Percentiles rank a stretch among this genome's conserved stretches.
phyloP scores from a whole-genome alignment of 1,140 invertebrate species.

The Oryctes rhinoceros region DNA sequence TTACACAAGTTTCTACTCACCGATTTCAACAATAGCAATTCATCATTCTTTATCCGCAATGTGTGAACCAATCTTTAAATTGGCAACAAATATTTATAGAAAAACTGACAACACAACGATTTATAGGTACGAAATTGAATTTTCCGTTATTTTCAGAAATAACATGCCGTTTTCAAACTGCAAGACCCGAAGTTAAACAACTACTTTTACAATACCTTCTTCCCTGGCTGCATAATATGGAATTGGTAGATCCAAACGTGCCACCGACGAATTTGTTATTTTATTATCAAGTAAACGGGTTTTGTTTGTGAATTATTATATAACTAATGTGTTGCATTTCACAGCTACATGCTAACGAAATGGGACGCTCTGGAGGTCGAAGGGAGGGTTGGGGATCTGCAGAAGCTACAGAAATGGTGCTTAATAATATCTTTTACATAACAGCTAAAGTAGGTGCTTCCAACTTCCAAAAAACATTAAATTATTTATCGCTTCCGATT shows the following conservation, averaged over 20 bases:
- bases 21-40: background rate
- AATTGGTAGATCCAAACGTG: conserved; percentile 95
- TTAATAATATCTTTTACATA: conserved; percentile 98
- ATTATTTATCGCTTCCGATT: background rate
- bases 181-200: conserved; percentile 87
- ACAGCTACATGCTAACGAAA: conserved; percentile 78
- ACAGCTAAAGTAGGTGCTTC: conserved; percentile 83
- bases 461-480: background rate
- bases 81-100: background rate
- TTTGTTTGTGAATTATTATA: background rate
- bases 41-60: background rate
- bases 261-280: conserved; percentile 83
- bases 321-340: conserved; percentile 39
- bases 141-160: conserved; percentile 77
- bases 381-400: conserved; percentile 96
- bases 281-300: conserved; percentile 76
- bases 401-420: conserved; percentile 99
- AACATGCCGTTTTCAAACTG: conserved; percentile 95
- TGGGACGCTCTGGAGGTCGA: conserved; percentile 69
- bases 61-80: background rate
- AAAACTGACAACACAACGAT: background rate
- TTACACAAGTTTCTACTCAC: background rate
- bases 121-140: background rate
- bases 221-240: conserved; percentile 99
- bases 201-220: conserved; percentile 90